Evolutionary conservation across 2,888 invertebrate genomes (phyloP).

Genomic region (Dugesia japonica): DNA sequence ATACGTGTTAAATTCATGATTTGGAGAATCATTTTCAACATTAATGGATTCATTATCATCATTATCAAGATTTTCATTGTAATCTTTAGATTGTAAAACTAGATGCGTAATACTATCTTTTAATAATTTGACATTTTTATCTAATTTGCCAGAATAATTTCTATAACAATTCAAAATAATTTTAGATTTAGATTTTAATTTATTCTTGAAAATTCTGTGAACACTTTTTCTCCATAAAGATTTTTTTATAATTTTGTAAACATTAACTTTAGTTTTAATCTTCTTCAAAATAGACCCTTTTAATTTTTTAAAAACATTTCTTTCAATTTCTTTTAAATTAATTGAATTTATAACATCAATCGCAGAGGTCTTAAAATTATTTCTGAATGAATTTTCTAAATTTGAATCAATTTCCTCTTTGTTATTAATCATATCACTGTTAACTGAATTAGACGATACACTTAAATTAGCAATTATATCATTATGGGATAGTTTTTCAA

Average conservation of each 20-base stretch:
- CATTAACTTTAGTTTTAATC: neutral
- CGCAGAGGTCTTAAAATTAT: too few species aligned
- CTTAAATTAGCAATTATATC: neutral
- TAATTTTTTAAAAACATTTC: neutral
- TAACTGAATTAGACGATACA: neutral
- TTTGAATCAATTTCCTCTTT: too few species aligned
- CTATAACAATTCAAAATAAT: neutral
- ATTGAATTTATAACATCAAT: neutral
- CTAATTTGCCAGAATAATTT: neutral
- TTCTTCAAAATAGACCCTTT: neutral
- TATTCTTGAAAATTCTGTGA: neutral
- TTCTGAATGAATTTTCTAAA: too few species aligned
- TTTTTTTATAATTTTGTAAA: neutral
- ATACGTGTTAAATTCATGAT: neutral
- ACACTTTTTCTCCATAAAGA: neutral
- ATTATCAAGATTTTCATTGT: neutral
- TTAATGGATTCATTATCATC: constrained; percentile 1
- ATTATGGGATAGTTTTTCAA: neutral
- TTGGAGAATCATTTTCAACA: neutral
- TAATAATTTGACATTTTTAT: neutral
- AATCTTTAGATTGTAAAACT: neutral
- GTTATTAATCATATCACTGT: neutral
- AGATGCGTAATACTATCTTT: neutral
- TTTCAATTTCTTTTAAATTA: too few species aligned
- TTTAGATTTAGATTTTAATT: neutral